Evolutionary conservation across 2,113 vertebrate genomes (phyloP).

Genomic region (Neofelis nebulosa): DNA sequence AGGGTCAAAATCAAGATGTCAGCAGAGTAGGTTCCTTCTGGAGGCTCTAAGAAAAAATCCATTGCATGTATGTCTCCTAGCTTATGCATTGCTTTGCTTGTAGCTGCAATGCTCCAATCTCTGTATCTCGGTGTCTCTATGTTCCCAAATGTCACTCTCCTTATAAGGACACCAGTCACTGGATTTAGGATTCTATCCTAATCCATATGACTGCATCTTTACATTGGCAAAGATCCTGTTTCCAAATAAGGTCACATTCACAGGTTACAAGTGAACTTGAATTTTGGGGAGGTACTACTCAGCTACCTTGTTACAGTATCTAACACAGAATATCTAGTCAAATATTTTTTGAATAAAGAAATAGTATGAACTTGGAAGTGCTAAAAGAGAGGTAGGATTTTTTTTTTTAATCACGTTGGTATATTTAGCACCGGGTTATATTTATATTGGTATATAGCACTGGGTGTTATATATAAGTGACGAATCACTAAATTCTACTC

Average conservation of each 20-base stretch:
- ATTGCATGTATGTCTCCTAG: not conserved
- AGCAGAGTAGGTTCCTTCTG: not conserved
- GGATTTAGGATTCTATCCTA: not conserved
- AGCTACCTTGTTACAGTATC: not conserved
- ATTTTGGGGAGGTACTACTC: not conserved
- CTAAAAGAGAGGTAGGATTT: not conserved
- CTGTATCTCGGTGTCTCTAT: not conserved
- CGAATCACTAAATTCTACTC: no score
- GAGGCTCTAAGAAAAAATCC: not conserved
- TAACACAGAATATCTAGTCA: not conserved
- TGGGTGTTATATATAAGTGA: no score
- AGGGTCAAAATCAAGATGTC: not conserved
- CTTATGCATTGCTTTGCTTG: not conserved
- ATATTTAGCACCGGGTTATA: not conserved
- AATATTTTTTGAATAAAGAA: not conserved
- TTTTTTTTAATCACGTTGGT: not conserved
- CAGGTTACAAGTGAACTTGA: not conserved
- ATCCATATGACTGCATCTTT: not conserved
- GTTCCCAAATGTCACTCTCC: no score
- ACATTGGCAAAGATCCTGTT: not conserved
- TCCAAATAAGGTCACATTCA: not conserved
- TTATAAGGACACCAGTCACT: not conserved
- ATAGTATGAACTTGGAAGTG: not conserved
- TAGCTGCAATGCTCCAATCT: not conserved
- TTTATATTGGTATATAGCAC: no score